Evolutionary conservation across 2,888 invertebrate species (phyloP), one percentile per base, ranked within the genome.

Genomic region (Lasioglossum villosulum): DNA sequence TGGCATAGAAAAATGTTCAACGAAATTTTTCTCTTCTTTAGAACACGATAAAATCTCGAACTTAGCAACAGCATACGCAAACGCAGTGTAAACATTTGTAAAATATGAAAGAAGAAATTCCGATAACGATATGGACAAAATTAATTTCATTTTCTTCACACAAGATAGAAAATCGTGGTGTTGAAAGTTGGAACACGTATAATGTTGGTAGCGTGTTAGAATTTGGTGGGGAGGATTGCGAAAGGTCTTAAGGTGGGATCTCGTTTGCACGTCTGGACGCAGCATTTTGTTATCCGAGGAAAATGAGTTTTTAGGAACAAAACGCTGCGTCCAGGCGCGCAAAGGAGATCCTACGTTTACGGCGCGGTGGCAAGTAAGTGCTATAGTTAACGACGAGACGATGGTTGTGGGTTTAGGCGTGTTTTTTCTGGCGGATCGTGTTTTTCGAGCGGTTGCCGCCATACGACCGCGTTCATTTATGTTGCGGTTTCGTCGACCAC

Each of bases 401-500:
- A 16, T 19, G 23, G 66, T 12, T 10, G 37, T 59, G 81, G 30
- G 37, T 71, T 63, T 72, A 23, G 27, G 37, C 56, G 45, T 37
- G 34, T 8, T 71, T 81, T 76, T 59, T 39, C 73, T 39, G 14
- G 59, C 48, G 68, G 56, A 72, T 76, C 74, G 88, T 80, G 89
- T 84, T 87, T 90, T 90, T 88, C 81, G 81, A 78, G 75, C 76
- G 75, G 78, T 48, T 75, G 30, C 80, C 81, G 78, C 80, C 82
- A 72, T 70, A 74, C 84, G 76, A 84, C 87, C 88, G 76, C 80
- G 83, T 85, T 83, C 91, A 83, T 91, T 90, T 91, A 86, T 73
- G 91, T 86, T 89, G 90, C 90, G 90, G 90, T 90, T 84, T 75
- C 75, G 75, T 78, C 79, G 78, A 30, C 78, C 74, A 74, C 87